Evolutionary conservation across 1,140 invertebrate genomes (phyloP).

Genomic region (Drosophila azteca): DNA sequence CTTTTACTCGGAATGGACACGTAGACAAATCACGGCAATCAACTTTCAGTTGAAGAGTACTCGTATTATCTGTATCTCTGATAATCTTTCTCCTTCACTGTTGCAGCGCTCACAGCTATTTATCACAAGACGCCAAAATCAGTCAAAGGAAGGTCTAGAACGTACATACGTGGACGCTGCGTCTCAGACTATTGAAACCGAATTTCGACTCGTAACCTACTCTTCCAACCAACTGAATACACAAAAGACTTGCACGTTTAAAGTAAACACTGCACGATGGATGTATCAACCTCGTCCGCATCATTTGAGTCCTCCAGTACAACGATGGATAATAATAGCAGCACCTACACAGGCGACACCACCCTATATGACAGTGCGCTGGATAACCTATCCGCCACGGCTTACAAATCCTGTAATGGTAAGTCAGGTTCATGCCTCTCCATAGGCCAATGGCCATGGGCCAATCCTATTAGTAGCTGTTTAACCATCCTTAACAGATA

Average conservation of each 20-base stretch:
- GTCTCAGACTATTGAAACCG: slow-evolving; percentile 51
- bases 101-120: slow-evolving; percentile 48
- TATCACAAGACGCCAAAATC: slow-evolving; percentile 26
- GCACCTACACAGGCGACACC: slow-evolving; percentile 47
- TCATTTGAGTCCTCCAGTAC: slow-evolving; percentile 51
- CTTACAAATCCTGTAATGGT: slow-evolving; percentile 77
- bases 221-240: slow-evolving; percentile 68
- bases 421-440: slow-evolving; percentile 14
- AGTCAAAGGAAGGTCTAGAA: background rate
- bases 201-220: slow-evolving; percentile 70
- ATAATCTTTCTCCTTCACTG: slow-evolving; percentile 46
- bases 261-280: slow-evolving; percentile 45
- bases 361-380: slow-evolving; percentile 73
- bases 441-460: slow-evolving; percentile 6
- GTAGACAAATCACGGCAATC: slow-evolving; percentile 31
- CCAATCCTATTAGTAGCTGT: background rate
- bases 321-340: slow-evolving; percentile 49
- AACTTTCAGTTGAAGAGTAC: slow-evolving; percentile 43
- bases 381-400: slow-evolving; percentile 66
- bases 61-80: slow-evolving; percentile 48
- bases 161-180: slow-evolving; percentile 34
- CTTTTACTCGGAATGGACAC: slow-evolving; percentile 30
- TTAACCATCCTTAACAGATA: background rate
- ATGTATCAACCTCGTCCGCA: slow-evolving; percentile 60
- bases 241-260: slow-evolving; percentile 18